Evolutionary conservation across 2,113 vertebrate genomes (phyloP), one percentile per base, ranked within the genome.

Genomic region (Sorex fumeus): DNA sequence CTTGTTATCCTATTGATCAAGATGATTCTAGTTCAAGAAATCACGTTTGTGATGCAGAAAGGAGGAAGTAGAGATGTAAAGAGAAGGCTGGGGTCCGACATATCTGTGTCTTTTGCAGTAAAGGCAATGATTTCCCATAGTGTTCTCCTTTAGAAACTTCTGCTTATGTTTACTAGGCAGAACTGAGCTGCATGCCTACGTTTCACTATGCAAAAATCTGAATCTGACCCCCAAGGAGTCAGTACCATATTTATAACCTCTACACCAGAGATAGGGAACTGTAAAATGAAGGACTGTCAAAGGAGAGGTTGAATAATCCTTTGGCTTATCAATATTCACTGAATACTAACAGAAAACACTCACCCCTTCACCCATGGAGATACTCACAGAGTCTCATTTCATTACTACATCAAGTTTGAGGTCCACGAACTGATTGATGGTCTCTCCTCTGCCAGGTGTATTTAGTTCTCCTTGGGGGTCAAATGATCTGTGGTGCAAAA

Each of bases 51-150:
- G 50, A 81, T 67, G 43, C 43, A 72, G 45, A 32, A 21, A 69
- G 40, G 71, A 88, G 19, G 50, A 85, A 91, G 47, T n/a, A 3
- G 45, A 19, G 23, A 66, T 50, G 23, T 9, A 25, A 75, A 82
- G n/a, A 32, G 25, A 88, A 19, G n/a, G 5, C 2, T 28, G 27
- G 53, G 21, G 3, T 32, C 27, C 86, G n/a, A 7, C 75, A 10
- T 15, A 13, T n/a, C 45, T 34, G 23, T 82, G 82, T 84, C n/a
- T 30, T 85, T 94, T 82, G 82, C 50, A 76, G 76, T 62, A 53
- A 83, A 79, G 72, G 36, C 75, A 84, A 91, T 36, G n/a, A 3
- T 83, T 90, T 36, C 27, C 1, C 47, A 81, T 21, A 69, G 25
- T 8, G 0, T 27, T 25, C 74, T 11, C 69, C 74, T 78, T 64